Base-by-base conservation (phyloP, 2,888 invertebrate species). In the Ormyrus labotus region DNA sequence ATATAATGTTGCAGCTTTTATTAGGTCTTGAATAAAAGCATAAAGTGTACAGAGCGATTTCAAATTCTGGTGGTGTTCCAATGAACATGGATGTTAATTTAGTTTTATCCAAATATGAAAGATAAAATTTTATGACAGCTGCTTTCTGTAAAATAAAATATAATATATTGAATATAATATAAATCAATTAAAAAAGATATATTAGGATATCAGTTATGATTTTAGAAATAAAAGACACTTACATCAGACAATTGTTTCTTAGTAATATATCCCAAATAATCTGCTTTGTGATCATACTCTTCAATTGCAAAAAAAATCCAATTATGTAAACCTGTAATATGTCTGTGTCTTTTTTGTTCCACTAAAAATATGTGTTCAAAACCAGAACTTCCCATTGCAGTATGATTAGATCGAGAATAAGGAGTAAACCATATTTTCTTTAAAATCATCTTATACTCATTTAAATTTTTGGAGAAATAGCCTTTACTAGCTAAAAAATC, bases 351-450 rank as follows among this genome's bases (percentile, higher is more conserved):
- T 79, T 91, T 90, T 83, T 92, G 92, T 87, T 94, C 94, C 11
- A 93, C 93, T n/a, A 93, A 88, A 85, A 93, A 93, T 13, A 93
- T 92, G 87, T 94, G 94, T 86, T 94, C 94, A 87, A 93, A 93
- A 9, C 93, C 94, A 75, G 92, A 92, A 81, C 93, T 93, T 78
- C 93, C 92, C 63, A 88, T 84, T 85, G 90, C 86, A 51, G 77
- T 79, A 45, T 53, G 50, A 67, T 83, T 83, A 34, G 53, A 61
- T 75, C 92, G 85, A 13, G 92, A 88, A 86, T 93, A 94, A 65
- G 91, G 86, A 10, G 91, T 91, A 83, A 90, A 90, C 90, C 90
- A 90, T 19, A 88, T 84, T 67, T 86, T 85, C 19, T 85, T 86
- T 50, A 90, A 81, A 65, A 85, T 80, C 5, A 85, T 84, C 73